phyloP scores from a whole-genome alignment of 2,113 vertebrate species.

The Oreotrochilus melanogaster region DNA sequence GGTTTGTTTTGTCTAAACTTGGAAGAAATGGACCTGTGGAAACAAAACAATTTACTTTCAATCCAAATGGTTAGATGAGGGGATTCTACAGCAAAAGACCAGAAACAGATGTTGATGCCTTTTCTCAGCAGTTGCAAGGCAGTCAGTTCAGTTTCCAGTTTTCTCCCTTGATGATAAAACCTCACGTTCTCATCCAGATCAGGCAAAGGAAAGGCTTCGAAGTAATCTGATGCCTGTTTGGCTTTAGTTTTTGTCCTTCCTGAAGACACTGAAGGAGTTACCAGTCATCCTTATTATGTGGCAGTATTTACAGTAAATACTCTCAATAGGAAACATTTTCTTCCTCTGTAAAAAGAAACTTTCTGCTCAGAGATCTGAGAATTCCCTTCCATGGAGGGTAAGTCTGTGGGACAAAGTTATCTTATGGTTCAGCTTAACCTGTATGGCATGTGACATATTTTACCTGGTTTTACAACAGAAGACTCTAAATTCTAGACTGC shows the following conservation, averaged over 20 bases:
- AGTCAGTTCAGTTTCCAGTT: slow-evolving; percentile 56
- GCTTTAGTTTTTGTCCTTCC: slow-evolving; percentile 38
- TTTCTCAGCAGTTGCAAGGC: slow-evolving; percentile 53
- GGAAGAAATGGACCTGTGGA: slow-evolving; percentile 74
- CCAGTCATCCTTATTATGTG: slow-evolving; percentile 7
- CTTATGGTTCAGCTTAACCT: slow-evolving; percentile 8
- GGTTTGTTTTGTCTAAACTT: slow-evolving; percentile 76
- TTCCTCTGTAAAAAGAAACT: slow-evolving; percentile 34
- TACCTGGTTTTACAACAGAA: slow-evolving; percentile 3
- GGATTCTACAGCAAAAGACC: slow-evolving; percentile 72
- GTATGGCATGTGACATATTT: not conserved
- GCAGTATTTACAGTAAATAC: slow-evolving; percentile 58
- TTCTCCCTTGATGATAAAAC: slow-evolving; percentile 66
- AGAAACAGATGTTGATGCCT: slow-evolving; percentile 78
- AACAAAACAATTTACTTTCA: slow-evolving; percentile 77
- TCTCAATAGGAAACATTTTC: slow-evolving; percentile 47
- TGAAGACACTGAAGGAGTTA: slow-evolving; percentile 51
- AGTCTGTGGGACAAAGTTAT: slow-evolving; percentile 39
- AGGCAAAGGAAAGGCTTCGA: slow-evolving; percentile 43
- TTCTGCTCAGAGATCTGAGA: slow-evolving; percentile 22
- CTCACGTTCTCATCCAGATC: slow-evolving; percentile 47
- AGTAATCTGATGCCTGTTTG: slow-evolving; percentile 31
- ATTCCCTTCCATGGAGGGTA: not conserved
- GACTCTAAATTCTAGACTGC: slow-evolving; percentile 12
- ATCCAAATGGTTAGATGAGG: slow-evolving; percentile 75